phyloP scores from a whole-genome alignment of 30 jellyfish, hydroid and myxozoan species.

The Chrysaora quinquecirrha region DNA sequence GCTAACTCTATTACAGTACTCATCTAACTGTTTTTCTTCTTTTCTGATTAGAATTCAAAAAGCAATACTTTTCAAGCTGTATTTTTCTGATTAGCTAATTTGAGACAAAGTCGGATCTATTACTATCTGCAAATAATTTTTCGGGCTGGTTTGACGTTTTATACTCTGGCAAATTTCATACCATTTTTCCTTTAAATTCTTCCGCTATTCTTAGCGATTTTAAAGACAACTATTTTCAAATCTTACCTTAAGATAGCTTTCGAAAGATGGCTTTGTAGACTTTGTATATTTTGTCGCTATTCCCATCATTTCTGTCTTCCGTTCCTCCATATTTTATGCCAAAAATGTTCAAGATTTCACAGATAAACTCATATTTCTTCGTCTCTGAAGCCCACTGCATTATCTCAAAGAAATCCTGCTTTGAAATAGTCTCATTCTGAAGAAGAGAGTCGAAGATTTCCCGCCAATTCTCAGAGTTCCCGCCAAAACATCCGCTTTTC shows the following conservation, averaged over 20 bases:
- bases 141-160: too few species aligned
- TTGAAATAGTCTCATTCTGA: conserved; percentile 41
- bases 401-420: conserved; percentile 53
- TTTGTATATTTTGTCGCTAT: neutral
- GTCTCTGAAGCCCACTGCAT: conserved; percentile 56
- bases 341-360: conserved; percentile 3
- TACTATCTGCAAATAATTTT: too few species aligned
- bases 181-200: too few species aligned
- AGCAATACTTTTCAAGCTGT: too few species aligned
- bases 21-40: too few species aligned
- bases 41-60: too few species aligned
- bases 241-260: conserved; percentile 43
- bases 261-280: conserved; percentile 22
- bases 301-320: conserved; percentile 1
- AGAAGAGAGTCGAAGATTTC: conserved; percentile 14
- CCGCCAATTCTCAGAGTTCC: neutral
- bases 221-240: too few species aligned
- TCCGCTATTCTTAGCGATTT: too few species aligned
- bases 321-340: neutral
- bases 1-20: too few species aligned
- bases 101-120: too few species aligned
- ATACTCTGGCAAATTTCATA: too few species aligned
- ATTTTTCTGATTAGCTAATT: too few species aligned
- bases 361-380: conserved; percentile 28
- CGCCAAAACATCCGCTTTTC: neutral